A percentile compares a stretch with the other conserved stretches of the same genome.
These are phyloP conservation scores for Schizothorax lantsangensis DNA, from an alignment of 2,797 vertebrate species.

Conservation along the genomic window DNA sequence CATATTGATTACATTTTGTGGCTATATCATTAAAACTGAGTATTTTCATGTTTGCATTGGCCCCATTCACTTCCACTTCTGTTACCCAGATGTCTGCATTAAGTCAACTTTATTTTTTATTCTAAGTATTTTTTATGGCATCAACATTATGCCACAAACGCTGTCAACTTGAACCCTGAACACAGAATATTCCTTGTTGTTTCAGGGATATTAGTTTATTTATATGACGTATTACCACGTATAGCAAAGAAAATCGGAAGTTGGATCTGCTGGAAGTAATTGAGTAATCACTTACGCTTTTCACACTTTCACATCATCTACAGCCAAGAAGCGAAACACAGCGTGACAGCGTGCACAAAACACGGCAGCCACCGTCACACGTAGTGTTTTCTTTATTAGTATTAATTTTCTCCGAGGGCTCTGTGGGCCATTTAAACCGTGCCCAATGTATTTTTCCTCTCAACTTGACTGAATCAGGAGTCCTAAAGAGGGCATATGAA, in stretches of 20 bases:
- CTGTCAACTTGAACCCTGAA: neutral
- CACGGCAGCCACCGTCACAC: conserved; percentile 12
- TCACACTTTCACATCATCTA: conserved; percentile 46
- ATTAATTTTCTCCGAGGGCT: conserved; percentile 35
- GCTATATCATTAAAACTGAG: neutral
- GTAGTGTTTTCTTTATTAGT: conserved; percentile 48
- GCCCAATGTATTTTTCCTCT: conserved; percentile 41
- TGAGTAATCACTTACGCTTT: conserved; percentile 44
- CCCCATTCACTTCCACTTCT: neutral
- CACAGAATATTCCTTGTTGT: neutral
- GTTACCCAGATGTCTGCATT: neutral
- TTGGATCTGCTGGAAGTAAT: conserved; percentile 41
- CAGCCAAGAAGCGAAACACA: conserved; percentile 37
- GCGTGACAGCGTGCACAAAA: conserved; percentile 42
- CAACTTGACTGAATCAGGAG: conserved; percentile 61
- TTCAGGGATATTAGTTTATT: conserved; percentile 5
- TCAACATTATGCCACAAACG: neutral
- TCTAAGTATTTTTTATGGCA: neutral
- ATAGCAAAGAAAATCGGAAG: conserved; percentile 6
- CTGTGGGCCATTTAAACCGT: conserved; percentile 42
- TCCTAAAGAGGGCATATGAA: conserved; percentile 79
- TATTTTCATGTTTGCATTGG: neutral
- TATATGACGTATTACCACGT: neutral
- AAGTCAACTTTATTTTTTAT: neutral
- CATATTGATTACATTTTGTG: neutral